Conservation (phyloP, 2,113 vertebrate species). For the Charadrius vociferus region DNA sequence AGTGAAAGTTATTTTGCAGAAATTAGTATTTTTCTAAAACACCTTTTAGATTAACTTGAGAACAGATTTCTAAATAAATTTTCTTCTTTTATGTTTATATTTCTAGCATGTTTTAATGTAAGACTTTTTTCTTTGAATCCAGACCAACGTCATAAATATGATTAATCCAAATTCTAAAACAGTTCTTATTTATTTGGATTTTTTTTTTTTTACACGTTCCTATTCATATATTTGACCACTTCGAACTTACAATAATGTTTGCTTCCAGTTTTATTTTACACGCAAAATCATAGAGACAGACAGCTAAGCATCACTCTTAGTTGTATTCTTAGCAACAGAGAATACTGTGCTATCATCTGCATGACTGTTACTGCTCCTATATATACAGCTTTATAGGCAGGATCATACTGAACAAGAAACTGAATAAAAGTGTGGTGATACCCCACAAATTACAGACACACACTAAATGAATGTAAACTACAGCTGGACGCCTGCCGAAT, state of each 20-base stretch:
- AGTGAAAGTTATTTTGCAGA: background rate
- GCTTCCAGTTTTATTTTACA: background rate
- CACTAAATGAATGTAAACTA: constrained; percentile 75
- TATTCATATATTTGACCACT: constrained; percentile 5
- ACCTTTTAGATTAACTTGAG: background rate
- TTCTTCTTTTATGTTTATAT: background rate
- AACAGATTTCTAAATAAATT: background rate
- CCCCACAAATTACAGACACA: constrained; percentile 71
- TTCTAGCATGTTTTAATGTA: background rate
- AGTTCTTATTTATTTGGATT: background rate
- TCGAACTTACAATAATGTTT: background rate
- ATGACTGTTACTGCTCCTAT: constrained; percentile 9
- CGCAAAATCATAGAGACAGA: background rate
- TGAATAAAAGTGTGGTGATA: constrained; percentile 69
- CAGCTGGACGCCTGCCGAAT: constrained; percentile 77
- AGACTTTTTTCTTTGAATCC: background rate
- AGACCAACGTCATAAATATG: background rate
- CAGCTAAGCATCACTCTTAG: background rate
- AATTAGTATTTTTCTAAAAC: background rate
- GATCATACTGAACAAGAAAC: constrained; percentile 62
- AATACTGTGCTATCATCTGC: constrained; percentile 45
- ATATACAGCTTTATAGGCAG: constrained; percentile 40
- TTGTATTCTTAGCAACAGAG: background rate
- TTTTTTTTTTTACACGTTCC: background rate
- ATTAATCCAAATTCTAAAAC: background rate